These are phyloP conservation scores for Carettochelys insculpta DNA, from an alignment of 2,113 vertebrate species.

Conservation along the genomic window DNA sequence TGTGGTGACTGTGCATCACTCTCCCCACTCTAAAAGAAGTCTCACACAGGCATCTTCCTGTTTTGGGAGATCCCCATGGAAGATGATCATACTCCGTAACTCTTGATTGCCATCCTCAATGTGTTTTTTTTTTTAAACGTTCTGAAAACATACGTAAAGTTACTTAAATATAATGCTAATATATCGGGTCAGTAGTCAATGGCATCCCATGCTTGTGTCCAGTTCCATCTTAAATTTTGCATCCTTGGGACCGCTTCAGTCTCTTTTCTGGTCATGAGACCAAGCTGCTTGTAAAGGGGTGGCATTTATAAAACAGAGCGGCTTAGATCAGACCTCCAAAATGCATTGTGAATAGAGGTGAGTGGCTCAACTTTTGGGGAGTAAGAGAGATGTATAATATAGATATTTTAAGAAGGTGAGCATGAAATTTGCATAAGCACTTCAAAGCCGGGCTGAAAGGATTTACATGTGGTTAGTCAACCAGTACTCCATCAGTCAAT, in stretches of 20 bases:
- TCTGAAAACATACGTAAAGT: too few species aligned
- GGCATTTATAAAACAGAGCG: not conserved
- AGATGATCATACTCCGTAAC: too few species aligned
- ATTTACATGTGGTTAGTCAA: not conserved
- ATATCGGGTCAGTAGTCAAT: not conserved
- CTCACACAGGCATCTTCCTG: too few species aligned
- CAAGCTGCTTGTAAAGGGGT: not conserved
- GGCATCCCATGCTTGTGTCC: not conserved
- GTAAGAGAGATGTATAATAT: not conserved
- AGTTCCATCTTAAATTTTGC: not conserved
- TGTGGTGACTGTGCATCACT: too few species aligned
- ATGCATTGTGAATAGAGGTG: not conserved
- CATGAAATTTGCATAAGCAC: not conserved
- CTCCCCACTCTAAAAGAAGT: too few species aligned
- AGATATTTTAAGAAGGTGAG: not conserved
- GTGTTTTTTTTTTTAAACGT: too few species aligned
- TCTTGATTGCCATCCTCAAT: too few species aligned
- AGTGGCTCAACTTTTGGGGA: not conserved
- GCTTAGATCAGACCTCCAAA: rapidly evolving
- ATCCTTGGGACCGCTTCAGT: not conserved
- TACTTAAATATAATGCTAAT: not conserved
- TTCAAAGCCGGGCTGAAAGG: not conserved
- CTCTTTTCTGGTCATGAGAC: not conserved
- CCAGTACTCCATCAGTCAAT: not conserved
- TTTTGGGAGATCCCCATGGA: too few species aligned